These are phyloP conservation scores for Ciconia nigra DNA, from an alignment of 2,797 vertebrate genomes.

Conservation along the genomic window DNA sequence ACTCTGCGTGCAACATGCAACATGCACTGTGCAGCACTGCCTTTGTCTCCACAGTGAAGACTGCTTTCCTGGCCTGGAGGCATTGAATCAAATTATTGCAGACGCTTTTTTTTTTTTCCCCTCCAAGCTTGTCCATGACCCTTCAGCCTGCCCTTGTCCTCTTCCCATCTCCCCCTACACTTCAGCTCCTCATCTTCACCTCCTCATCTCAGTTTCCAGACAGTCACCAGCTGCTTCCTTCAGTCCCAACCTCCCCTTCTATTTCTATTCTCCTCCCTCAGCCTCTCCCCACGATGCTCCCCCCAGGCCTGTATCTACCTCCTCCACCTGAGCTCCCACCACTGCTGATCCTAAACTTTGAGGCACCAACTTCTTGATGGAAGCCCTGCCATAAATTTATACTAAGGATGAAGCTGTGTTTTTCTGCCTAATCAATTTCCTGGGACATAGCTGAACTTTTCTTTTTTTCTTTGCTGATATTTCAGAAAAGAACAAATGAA, in stretches of 20 bases:
- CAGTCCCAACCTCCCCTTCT: not conserved
- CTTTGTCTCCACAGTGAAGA: not conserved
- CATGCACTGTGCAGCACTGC: not conserved
- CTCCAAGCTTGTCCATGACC: not conserved
- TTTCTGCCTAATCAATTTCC: not conserved
- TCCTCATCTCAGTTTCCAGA: conserved; percentile 13
- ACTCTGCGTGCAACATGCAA: fast-evolving
- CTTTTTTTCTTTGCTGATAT: not conserved
- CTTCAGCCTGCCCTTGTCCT: not conserved
- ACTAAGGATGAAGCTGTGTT: not conserved
- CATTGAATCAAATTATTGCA: not conserved
- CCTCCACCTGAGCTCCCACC: not conserved
- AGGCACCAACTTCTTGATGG: not conserved
- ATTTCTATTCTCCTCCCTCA: not conserved
- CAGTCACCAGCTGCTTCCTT: not conserved
- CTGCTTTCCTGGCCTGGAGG: not conserved
- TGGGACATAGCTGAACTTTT: not conserved
- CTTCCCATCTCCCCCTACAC: not conserved
- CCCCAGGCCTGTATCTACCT: not conserved
- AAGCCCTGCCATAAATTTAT: not conserved
- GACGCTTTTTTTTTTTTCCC: not conserved
- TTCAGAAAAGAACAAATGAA: not conserved
- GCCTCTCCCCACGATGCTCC: not conserved
- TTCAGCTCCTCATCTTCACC: not conserved
- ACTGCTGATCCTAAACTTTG: not conserved